A percentile compares a stretch with the other conserved stretches of the same genome.
These are phyloP conservation scores for Podargus strigoides DNA, from an alignment of 2,797 vertebrate genomes.

Conservation along the genomic window DNA sequence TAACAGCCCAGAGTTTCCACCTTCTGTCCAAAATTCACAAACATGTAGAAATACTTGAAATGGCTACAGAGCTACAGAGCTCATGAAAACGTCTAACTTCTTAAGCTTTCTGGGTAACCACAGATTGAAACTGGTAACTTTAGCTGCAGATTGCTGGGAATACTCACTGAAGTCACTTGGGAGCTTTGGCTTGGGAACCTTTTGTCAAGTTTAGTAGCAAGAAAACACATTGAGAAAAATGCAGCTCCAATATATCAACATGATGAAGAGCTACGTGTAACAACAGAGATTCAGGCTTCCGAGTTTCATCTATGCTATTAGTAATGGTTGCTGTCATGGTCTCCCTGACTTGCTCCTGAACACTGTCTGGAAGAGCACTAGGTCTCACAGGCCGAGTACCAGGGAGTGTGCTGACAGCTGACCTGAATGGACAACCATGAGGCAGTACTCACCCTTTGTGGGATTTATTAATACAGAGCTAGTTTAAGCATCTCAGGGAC, in stretches of 20 bases:
- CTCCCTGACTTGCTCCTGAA: neutral
- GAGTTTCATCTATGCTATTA: neutral
- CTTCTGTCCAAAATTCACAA: neutral
- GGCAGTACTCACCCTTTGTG: neutral
- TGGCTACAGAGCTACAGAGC: neutral
- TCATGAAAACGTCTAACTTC: neutral
- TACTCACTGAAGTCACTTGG: neutral
- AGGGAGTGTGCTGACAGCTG: neutral
- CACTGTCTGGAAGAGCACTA: neutral
- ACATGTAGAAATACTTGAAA: neutral
- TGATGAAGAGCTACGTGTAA: accelerated
- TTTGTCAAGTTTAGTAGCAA: no score
- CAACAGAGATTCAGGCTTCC: neutral
- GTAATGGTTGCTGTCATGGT: neutral
- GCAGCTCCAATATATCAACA: neutral
- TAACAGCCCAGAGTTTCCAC: neutral
- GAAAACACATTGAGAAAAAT: neutral
- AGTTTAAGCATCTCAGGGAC: neutral
- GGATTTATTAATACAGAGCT: neutral
- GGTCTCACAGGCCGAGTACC: neutral
- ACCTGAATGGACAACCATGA: neutral
- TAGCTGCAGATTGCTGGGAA: neutral
- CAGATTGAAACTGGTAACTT: neutral
- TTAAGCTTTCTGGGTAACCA: neutral
- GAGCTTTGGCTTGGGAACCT: no score